Conservation (phyloP, 2,888 invertebrate genomes). For the Oscheius myriophilus region DNA sequence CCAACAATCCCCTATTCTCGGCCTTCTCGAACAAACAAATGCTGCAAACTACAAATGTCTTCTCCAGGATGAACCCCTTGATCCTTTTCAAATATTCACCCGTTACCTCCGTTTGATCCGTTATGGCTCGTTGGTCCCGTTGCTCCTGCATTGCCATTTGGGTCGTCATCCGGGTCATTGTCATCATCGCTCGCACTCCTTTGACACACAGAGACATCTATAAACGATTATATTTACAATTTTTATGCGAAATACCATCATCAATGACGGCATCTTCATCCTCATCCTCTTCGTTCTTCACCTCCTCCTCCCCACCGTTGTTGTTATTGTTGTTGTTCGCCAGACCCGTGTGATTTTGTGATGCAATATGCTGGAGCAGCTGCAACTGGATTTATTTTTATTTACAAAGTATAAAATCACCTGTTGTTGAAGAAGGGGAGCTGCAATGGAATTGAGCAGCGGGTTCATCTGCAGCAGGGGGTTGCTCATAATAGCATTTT, state of each 20-base stretch:
- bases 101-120: constrained; percentile 9
- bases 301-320: constrained; percentile 34
- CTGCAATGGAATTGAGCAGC: constrained; percentile 32
- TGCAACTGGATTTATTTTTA: constrained; percentile 21
- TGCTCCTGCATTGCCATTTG: constrained; percentile 27
- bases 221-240: constrained; percentile 3
- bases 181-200: constrained; percentile 47
- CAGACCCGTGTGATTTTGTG: constrained; percentile 29
- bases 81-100: not conserved
- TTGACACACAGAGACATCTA: constrained; percentile 50
- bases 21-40: too few relatives aligned
- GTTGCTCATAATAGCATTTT: constrained; percentile 20
- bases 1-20: too few relatives aligned
- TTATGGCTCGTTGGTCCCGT: constrained; percentile 2
- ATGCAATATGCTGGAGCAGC: constrained; percentile 38
- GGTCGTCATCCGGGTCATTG: constrained; percentile 29
- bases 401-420: too few relatives aligned
- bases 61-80: too few relatives aligned
- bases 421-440: constrained; percentile 48
- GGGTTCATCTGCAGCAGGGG: constrained; percentile 31
- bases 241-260: not conserved
- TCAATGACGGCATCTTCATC: constrained; percentile 33
- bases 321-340: constrained; percentile 41
- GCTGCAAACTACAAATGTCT: too few relatives aligned
- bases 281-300: constrained; percentile 43